Conservation (phyloP, 2,113 vertebrate genomes). For the Pangasianodon gigas region DNA sequence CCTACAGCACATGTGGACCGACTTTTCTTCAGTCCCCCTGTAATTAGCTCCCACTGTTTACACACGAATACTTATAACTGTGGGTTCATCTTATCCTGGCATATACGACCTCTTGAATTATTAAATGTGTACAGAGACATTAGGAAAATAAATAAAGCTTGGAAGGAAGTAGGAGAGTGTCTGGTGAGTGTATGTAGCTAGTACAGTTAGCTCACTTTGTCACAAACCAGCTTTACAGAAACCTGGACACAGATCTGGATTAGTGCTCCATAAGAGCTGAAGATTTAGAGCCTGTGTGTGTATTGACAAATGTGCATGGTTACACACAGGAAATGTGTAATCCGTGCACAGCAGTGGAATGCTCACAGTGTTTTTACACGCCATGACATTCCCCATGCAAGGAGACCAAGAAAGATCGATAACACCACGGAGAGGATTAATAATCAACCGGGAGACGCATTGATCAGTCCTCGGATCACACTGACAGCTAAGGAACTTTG, state of each 20-base stretch:
- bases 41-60: neutral
- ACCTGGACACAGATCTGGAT: neutral
- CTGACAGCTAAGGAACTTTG: neutral
- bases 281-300: neutral
- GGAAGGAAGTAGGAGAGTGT: neutral
- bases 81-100: neutral
- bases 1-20: too few species aligned
- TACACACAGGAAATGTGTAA: neutral
- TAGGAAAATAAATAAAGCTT: neutral
- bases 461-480: neutral
- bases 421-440: neutral
- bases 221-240: neutral
- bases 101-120: neutral
- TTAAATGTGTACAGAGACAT: neutral
- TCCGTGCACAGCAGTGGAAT: neutral
- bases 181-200: neutral
- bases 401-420: neutral
- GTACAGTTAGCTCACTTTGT: neutral
- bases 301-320: neutral
- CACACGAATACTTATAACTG: neutral
- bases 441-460: neutral
- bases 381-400: too few species aligned
- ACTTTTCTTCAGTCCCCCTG: neutral
- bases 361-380: neutral
- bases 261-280: neutral